Conservation (phyloP, 2,797 vertebrate genomes). For the Megalops cyprinoides region DNA sequence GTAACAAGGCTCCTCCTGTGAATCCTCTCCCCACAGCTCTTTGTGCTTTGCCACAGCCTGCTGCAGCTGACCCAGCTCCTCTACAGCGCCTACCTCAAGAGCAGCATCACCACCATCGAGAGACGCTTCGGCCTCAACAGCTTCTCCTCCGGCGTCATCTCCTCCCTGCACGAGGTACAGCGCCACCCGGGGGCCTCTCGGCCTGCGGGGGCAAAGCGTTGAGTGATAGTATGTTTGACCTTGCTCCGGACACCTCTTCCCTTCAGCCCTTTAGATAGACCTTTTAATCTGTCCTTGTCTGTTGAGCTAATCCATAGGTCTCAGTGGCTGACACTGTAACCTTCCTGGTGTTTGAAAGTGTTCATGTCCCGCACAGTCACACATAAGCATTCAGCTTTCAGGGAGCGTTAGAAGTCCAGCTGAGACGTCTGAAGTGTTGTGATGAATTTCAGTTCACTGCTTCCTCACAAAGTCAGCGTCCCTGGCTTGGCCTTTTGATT, state of each 20-base stretch:
- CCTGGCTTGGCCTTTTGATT: no score
- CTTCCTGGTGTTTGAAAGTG: neutral
- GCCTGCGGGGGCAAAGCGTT: neutral
- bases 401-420: neutral
- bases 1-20: no score
- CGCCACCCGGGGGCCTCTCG: neutral
- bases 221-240: neutral
- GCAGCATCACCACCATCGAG: slow-evolving; percentile 95
- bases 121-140: slow-evolving; percentile 95
- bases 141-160: slow-evolving; percentile 91
- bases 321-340: neutral
- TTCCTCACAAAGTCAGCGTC: neutral
- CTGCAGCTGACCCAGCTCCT: slow-evolving; percentile 94
- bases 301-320: no score
- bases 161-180: slow-evolving; percentile 91
- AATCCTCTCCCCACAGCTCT: slow-evolving; percentile 72
- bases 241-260: neutral
- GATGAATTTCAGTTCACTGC: neutral
- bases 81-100: slow-evolving; percentile 95
- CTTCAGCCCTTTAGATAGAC: neutral
- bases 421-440: neutral
- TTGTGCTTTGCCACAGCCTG: slow-evolving; percentile 91
- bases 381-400: neutral
- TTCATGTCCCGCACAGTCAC: neutral
- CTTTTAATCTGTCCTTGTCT: no score